Conservation (phyloP, 2,113 vertebrate genomes). For the Coryphaenoides rupestris region DNA sequence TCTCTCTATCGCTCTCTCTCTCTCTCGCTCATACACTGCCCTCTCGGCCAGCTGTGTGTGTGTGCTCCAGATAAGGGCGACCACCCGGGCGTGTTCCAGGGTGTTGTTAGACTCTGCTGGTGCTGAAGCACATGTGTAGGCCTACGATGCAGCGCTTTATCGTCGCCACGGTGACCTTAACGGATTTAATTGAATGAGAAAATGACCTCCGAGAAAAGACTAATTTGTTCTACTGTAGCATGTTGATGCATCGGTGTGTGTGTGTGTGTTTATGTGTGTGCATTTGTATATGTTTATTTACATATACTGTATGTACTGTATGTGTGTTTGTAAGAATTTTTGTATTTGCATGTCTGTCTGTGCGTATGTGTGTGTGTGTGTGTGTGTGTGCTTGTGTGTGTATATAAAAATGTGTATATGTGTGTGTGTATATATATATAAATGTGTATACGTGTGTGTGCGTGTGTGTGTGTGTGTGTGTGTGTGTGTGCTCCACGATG, state of each 20-base stretch:
- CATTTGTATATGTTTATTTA: not conserved
- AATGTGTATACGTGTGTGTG: slow-evolving; percentile 25
- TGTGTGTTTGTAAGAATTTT: not conserved
- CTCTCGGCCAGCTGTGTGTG: slow-evolving; percentile 57
- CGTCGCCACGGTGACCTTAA: slow-evolving; percentile 42
- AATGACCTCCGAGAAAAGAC: too few species aligned
- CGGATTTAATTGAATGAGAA: too few species aligned
- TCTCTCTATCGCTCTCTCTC: not conserved
- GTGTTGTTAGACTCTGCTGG: slow-evolving; percentile 60
- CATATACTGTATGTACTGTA: not conserved
- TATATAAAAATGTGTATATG: slow-evolving; percentile 19
- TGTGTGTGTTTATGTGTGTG: not conserved
- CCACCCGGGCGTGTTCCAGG: slow-evolving; percentile 60
- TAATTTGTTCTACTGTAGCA: too few species aligned
- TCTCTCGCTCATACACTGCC: slow-evolving; percentile 15
- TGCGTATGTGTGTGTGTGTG: not conserved
- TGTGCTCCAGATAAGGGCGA: slow-evolving; percentile 57
- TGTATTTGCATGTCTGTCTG: not conserved
- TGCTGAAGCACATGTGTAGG: slow-evolving; percentile 47
- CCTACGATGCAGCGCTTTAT: slow-evolving; percentile 59
- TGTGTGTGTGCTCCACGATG: slow-evolving; percentile 68
- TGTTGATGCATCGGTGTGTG: too few species aligned
- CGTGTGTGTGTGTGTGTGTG: slow-evolving; percentile 45
- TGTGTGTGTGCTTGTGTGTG: slow-evolving; percentile 3
- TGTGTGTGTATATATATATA: slow-evolving; percentile 29